A percentile compares a stretch with the other conserved stretches of the same genome.
phyloP scores from a whole-genome alignment of 2,797 vertebrate species.

The Gymnocypris eckloni region DNA sequence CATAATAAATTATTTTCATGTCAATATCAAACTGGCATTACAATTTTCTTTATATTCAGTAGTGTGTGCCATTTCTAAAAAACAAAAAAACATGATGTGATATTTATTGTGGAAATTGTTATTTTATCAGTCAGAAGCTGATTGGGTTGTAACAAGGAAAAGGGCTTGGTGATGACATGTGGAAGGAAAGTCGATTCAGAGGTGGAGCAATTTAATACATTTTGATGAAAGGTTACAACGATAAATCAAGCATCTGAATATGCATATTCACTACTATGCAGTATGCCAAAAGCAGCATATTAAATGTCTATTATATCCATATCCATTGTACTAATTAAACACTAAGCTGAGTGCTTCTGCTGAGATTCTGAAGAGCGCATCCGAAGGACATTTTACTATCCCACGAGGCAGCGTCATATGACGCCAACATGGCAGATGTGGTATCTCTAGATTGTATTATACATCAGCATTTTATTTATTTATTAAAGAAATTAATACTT shows the following conservation, averaged over 20 bases:
- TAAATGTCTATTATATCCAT: neutral
- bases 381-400: neutral
- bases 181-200: neutral
- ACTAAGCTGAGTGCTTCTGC: neutral
- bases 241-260: neutral
- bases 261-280: neutral
- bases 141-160: neutral
- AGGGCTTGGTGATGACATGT: neutral
- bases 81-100: neutral
- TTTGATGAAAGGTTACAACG: conserved; percentile 3
- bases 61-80: neutral
- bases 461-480: neutral
- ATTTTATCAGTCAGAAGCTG: neutral
- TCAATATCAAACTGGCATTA: neutral
- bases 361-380: neutral
- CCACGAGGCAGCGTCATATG: neutral
- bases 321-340: neutral
- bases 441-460: neutral
- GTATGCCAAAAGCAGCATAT: neutral
- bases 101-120: neutral
- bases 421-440: neutral
- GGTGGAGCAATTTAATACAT: neutral
- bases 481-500: neutral
- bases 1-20: neutral
- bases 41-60: neutral